phyloP scores from a whole-genome alignment of 2,888 invertebrate species.

The Conomelus anceps region DNA sequence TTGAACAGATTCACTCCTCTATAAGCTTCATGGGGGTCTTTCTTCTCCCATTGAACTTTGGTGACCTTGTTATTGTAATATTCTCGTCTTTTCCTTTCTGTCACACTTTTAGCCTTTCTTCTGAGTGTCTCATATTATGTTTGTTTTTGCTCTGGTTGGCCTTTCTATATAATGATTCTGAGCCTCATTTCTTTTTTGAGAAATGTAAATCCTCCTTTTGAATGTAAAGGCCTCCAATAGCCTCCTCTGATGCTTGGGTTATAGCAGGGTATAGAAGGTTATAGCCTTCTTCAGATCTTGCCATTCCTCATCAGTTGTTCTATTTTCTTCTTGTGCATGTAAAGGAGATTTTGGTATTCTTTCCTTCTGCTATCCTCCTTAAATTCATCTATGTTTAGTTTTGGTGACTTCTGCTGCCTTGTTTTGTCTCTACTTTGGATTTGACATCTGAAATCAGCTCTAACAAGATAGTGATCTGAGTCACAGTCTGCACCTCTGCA shows the following conservation, averaged over 20 bases:
- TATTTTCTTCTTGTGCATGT: background rate
- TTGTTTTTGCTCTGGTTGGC: too few species aligned
- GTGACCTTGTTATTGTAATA: background rate
- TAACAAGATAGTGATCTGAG: slow-evolving; percentile 19
- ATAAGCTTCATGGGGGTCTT: slow-evolving; percentile 1
- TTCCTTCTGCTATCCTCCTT: background rate
- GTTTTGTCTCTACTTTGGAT: too few species aligned
- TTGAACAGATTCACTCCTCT: background rate
- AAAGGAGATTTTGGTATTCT: too few species aligned
- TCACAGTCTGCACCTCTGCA: slow-evolving; percentile 22
- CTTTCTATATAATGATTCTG: too few species aligned
- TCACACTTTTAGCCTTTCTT: too few species aligned
- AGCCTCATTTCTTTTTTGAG: background rate
- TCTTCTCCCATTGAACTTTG: background rate
- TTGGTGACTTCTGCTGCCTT: too few species aligned
- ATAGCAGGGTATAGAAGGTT: too few species aligned
- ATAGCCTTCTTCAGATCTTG: too few species aligned
- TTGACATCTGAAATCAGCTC: too few species aligned
- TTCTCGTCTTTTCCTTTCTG: background rate
- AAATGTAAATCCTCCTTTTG: background rate
- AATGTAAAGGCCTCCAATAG: background rate
- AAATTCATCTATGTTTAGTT: background rate
- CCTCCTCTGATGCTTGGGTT: too few species aligned
- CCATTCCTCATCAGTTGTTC: background rate
- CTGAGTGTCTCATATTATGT: too few species aligned